Evolutionary conservation across 2,888 invertebrate species (phyloP).

Genomic region (Pyrrhosoma nymphula): DNA sequence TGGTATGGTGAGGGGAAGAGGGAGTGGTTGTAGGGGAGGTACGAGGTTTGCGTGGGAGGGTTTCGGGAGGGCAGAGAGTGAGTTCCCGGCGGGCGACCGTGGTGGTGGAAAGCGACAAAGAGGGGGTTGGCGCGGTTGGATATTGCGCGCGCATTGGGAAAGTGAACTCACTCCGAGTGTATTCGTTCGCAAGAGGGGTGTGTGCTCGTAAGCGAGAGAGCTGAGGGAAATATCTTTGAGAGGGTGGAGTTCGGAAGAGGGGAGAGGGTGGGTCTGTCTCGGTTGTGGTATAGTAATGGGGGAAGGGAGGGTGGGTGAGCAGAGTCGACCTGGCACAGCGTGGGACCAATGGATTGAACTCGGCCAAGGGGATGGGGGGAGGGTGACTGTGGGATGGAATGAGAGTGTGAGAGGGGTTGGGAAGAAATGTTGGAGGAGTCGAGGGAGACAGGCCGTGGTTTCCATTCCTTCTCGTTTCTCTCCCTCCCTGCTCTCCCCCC

Average conservation of each 20-base stretch:
- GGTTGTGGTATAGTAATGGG: constrained; percentile 32
- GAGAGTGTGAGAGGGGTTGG: neutral
- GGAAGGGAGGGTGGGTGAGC: neutral
- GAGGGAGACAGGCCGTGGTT: constrained; percentile 38
- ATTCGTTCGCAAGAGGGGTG: neutral
- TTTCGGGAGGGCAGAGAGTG: no score
- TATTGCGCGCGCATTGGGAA: constrained; percentile 66
- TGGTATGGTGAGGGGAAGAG: neutral
- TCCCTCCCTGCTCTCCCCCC: neutral
- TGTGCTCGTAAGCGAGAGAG: neutral
- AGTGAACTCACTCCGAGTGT: constrained; percentile 34
- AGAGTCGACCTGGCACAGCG: constrained; percentile 61
- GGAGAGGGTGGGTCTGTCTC: neutral
- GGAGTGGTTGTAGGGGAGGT: no score
- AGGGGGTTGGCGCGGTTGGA: neutral
- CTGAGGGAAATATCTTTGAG: no score
- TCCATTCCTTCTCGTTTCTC: neutral
- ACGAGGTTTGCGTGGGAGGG: neutral
- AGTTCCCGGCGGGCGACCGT: neutral
- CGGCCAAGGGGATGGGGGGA: neutral
- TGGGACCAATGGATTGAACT: constrained; percentile 56
- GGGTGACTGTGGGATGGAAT: neutral
- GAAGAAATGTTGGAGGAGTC: neutral
- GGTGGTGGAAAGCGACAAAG: neutral
- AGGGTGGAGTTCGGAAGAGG: neutral